Evolutionary conservation across 2,888 invertebrate species (phyloP).

Genomic region (Camponotus fellah): DNA sequence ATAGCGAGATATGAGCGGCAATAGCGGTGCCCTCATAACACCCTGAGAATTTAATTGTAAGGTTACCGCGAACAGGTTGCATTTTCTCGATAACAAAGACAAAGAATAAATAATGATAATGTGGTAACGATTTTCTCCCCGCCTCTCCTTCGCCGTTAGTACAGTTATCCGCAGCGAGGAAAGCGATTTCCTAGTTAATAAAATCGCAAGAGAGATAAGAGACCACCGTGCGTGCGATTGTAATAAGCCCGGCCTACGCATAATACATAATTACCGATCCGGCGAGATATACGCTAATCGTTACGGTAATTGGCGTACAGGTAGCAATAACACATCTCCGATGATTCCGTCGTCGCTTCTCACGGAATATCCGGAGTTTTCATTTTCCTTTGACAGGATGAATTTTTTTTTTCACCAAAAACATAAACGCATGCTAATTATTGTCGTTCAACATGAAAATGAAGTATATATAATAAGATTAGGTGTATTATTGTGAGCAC

Average conservation of each 20-base stretch:
- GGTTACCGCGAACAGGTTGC: slow-evolving; percentile 64
- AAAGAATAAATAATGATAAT: slow-evolving; percentile 70
- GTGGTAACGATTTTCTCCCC: slow-evolving; percentile 56
- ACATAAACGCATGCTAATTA: slow-evolving; percentile 1
- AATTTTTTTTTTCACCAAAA: neutral
- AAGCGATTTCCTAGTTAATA: slow-evolving; percentile 69
- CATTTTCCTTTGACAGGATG: slow-evolving; percentile 25
- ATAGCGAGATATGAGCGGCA: slow-evolving; percentile 32
- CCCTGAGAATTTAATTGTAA: slow-evolving; percentile 73
- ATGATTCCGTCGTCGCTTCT: slow-evolving; percentile 40
- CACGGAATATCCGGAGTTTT: slow-evolving; percentile 9
- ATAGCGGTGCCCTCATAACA: slow-evolving; percentile 66
- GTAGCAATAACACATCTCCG: slow-evolving; percentile 38
- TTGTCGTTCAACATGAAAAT: neutral
- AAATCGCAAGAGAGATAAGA: slow-evolving; percentile 60
- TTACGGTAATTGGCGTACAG: slow-evolving; percentile 61
- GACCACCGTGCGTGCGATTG: slow-evolving; percentile 45
- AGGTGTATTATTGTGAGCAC: slow-evolving; percentile 17
- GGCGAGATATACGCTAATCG: slow-evolving; percentile 62
- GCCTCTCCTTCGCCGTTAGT: slow-evolving; percentile 33
- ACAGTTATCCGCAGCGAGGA: slow-evolving; percentile 65
- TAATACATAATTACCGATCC: slow-evolving; percentile 60
- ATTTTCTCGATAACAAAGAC: slow-evolving; percentile 73
- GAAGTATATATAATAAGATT: neutral
- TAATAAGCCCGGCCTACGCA: slow-evolving; percentile 45